phyloP scores from a whole-genome alignment of 2,797 vertebrate genomes.

The Tadarida brasiliensis region DNA sequence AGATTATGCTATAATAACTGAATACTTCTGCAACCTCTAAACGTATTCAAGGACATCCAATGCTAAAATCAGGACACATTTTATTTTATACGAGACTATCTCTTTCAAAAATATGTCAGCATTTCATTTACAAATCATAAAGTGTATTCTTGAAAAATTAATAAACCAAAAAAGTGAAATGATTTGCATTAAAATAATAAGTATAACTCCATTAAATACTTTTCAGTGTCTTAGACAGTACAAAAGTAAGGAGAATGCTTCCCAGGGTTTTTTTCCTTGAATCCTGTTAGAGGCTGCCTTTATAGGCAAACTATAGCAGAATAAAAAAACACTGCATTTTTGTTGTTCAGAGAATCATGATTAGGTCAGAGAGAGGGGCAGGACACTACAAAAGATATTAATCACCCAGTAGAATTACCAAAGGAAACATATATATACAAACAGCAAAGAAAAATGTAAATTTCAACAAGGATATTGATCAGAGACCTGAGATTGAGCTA shows the following conservation, averaged over 20 bases:
- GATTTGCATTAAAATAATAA: neutral
- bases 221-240: neutral
- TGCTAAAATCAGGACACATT: neutral
- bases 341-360: neutral
- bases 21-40: neutral
- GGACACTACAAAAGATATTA: neutral
- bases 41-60: neutral
- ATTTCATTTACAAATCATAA: constrained; percentile 13
- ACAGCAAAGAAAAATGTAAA: neutral
- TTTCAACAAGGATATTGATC: neutral
- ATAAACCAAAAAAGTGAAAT: neutral
- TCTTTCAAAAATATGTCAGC: neutral
- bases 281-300: neutral
- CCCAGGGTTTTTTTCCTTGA: neutral
- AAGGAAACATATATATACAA: neutral
- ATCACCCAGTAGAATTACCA: neutral
- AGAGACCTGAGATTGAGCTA: neutral
- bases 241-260: neutral
- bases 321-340: neutral
- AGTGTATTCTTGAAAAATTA: neutral
- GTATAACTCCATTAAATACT: neutral
- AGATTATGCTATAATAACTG: neutral
- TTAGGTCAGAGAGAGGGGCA: neutral
- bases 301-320: neutral
- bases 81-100: neutral